phyloP scores from a whole-genome alignment of 2,113 vertebrate species.

The Leucoraja erinaceus region DNA sequence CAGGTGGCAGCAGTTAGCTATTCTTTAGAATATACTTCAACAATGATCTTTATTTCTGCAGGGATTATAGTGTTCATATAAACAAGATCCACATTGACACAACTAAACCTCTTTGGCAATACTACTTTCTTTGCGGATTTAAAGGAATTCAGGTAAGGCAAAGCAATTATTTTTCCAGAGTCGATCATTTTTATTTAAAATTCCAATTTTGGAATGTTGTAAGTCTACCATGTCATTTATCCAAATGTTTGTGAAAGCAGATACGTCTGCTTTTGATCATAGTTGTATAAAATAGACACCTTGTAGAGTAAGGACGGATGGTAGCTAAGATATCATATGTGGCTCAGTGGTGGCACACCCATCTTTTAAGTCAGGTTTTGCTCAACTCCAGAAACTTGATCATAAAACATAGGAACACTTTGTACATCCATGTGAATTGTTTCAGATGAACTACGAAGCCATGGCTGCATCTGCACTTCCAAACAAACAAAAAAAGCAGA shows the following conservation, averaged over 20 bases:
- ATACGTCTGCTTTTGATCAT: neutral
- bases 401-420: neutral
- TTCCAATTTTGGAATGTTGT: neutral
- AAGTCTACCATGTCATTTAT: neutral
- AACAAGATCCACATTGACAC: conserved; percentile 74
- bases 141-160: conserved; percentile 87
- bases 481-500: neutral
- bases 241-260: neutral
- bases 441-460: neutral
- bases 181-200: neutral
- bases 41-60: conserved; percentile 54
- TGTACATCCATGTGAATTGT: neutral
- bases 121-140: conserved; percentile 94
- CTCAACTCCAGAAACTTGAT: neutral
- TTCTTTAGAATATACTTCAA: conserved; percentile 22
- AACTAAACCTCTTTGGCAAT: conserved; percentile 81
- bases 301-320: neutral
- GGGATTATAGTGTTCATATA: conserved; percentile 69
- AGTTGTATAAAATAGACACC: neutral
- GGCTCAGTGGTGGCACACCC: neutral
- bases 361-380: neutral
- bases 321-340: neutral
- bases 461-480: neutral
- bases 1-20: conserved; percentile 60
- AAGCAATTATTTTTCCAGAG: neutral